Percentiles rank a stretch among this genome's conserved stretches.
Evolutionary conservation across 2,113 vertebrate species (phyloP).

Genomic region (Hippocampus abdominalis): DNA sequence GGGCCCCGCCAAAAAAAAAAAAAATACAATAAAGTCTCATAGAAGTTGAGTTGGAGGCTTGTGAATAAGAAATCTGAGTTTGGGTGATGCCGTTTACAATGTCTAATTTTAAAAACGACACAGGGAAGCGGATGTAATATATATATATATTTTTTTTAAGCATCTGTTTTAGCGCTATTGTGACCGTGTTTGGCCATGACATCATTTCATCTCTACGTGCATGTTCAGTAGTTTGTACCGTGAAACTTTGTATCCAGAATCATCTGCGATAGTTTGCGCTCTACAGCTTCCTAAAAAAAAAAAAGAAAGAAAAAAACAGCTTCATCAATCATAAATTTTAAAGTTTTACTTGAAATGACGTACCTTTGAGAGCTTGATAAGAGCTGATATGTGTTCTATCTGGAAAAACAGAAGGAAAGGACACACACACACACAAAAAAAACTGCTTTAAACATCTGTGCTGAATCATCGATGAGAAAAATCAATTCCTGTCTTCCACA

Average conservation of each 20-base stretch:
- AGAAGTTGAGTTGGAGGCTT: too few relatives aligned
- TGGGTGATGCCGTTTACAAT: too few relatives aligned
- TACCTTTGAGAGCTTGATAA: slow-evolving; percentile 98
- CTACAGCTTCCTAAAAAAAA: slow-evolving; percentile 82
- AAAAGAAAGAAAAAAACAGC: neutral
- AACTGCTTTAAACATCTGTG: neutral
- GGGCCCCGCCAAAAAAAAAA: neutral
- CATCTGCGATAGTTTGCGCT: slow-evolving; percentile 99
- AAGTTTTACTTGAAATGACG: slow-evolving; percentile 2
- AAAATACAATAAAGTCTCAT: neutral
- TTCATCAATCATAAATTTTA: neutral
- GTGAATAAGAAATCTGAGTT: too few relatives aligned
- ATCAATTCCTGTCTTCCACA: too few relatives aligned
- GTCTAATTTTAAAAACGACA: too few relatives aligned
- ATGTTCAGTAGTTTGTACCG: slow-evolving; percentile 61
- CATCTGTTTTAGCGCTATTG: too few relatives aligned
- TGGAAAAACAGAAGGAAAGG: slow-evolving; percentile 53
- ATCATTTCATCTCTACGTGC: neutral
- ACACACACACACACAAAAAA: neutral
- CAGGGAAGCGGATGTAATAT: too few relatives aligned
- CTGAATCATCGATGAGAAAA: too few relatives aligned
- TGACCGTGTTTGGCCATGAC: neutral
- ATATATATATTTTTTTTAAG: too few relatives aligned
- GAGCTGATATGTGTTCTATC: slow-evolving; percentile 96
- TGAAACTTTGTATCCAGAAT: slow-evolving; percentile 99